Evolutionary conservation across 2,113 vertebrate genomes (phyloP).

Genomic region (Panurus biarmicus): DNA sequence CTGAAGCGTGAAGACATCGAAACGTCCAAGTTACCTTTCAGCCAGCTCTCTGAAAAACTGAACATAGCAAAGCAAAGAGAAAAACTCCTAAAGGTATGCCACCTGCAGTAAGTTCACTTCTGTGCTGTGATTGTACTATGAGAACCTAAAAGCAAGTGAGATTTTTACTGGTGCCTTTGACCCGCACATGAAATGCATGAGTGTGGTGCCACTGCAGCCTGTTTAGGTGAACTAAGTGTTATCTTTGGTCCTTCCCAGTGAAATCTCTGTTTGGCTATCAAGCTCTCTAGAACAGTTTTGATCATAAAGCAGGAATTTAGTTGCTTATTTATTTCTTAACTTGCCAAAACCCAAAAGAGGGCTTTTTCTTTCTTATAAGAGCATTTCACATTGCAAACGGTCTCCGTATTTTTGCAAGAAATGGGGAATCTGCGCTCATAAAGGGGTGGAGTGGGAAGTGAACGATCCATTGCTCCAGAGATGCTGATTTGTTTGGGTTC

Average conservation of each 20-base stretch:
- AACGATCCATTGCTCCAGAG: background rate
- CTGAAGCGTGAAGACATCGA: conserved; percentile 66
- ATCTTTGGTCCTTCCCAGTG: background rate
- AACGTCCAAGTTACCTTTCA: conserved; percentile 52
- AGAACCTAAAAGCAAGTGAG: background rate
- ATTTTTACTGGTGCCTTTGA: background rate
- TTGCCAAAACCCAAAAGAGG: background rate
- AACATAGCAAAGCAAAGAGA: conserved; percentile 65
- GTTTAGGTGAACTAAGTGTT: background rate
- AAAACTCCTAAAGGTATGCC: conserved; percentile 70
- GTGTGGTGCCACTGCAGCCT: background rate
- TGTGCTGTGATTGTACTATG: background rate
- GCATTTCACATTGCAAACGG: background rate
- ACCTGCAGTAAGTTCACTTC: background rate
- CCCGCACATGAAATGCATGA: background rate
- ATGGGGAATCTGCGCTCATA: background rate
- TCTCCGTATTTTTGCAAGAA: background rate
- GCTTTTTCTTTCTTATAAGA: background rate
- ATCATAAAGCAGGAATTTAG: background rate
- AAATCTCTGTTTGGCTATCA: background rate
- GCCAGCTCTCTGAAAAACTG: conserved; percentile 68
- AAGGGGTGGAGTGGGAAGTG: background rate
- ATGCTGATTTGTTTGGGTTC: background rate
- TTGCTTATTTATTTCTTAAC: background rate
- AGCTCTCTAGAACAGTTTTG: background rate